These are phyloP conservation scores for Sphaerodactylus townsendi DNA, from an alignment of 2,113 vertebrate species.

Conservation along the genomic window DNA sequence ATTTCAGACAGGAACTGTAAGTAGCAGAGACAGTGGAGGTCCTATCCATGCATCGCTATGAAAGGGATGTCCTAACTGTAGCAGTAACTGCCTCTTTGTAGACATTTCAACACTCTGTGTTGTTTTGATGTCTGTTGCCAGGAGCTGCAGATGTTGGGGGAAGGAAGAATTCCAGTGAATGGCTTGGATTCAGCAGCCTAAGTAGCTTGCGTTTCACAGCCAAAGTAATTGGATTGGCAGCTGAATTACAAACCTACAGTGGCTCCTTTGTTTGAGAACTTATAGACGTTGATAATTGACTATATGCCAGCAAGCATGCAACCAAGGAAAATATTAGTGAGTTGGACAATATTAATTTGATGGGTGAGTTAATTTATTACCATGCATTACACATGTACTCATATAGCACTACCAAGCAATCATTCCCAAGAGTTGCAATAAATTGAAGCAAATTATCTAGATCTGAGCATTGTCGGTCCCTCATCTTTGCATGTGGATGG, in stretches of 20 bases:
- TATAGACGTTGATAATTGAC: constrained; percentile 62
- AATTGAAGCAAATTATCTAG: not conserved
- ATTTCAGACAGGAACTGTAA: constrained; percentile 8
- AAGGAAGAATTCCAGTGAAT: constrained; percentile 74
- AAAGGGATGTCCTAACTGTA: constrained; percentile 38
- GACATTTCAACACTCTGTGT: constrained; percentile 60
- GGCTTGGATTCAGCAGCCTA: constrained; percentile 74
- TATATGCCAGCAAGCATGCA: constrained; percentile 67
- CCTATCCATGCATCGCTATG: constrained; percentile 15
- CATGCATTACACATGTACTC: not conserved
- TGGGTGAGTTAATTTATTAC: constrained; percentile 26
- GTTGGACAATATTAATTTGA: constrained; percentile 55
- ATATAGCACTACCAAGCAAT: not conserved
- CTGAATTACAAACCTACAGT: constrained; percentile 73
- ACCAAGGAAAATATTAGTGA: constrained; percentile 65
- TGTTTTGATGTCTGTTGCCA: constrained; percentile 65
- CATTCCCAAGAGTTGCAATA: not conserved
- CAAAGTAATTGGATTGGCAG: constrained; percentile 81
- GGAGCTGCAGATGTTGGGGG: constrained; percentile 68
- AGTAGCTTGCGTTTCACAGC: constrained; percentile 65
- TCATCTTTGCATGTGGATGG: too few relatives aligned
- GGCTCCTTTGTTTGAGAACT: constrained; percentile 71
- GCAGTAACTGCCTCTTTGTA: constrained; percentile 50
- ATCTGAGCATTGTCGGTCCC: not conserved
- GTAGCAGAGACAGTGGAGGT: not conserved